Evolutionary conservation across 2,888 invertebrate genomes (phyloP).

Genomic region (Aquatica leii): DNA sequence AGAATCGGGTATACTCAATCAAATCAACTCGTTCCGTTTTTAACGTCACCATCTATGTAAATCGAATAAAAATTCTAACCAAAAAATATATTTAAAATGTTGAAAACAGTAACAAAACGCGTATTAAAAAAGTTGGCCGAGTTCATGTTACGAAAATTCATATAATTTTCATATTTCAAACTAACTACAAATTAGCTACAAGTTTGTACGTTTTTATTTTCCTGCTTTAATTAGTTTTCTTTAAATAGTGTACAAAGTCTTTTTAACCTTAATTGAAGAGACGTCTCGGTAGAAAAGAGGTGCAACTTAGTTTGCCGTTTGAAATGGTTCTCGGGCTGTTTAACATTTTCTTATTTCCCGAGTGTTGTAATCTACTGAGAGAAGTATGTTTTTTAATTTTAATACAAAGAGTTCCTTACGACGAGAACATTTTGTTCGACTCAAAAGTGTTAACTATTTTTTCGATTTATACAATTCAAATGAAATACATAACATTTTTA

Average conservation of each 20-base stretch:
- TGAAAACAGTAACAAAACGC: too few relatives aligned
- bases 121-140: too few relatives aligned
- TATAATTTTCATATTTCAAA: too few relatives aligned
- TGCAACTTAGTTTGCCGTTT: slow-evolving; percentile 20
- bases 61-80: too few relatives aligned
- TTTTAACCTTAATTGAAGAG: slow-evolving; percentile 31
- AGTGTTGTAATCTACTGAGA: slow-evolving; percentile 34
- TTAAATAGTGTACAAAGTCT: slow-evolving; percentile 28
- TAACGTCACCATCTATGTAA: too few relatives aligned
- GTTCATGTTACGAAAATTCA: too few relatives aligned
- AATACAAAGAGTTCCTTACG: slow-evolving; percentile 29
- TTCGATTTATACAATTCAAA: too few relatives aligned
- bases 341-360: slow-evolving; percentile 38
- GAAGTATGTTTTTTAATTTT: slow-evolving; percentile 34
- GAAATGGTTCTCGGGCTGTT: slow-evolving; percentile 32
- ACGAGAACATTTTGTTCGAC: slow-evolving; percentile 9
- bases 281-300: slow-evolving; percentile 25
- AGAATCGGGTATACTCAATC: neutral
- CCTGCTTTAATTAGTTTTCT: slow-evolving; percentile 24
- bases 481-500: too few relatives aligned
- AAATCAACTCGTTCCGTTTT: too few relatives aligned
- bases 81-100: too few relatives aligned
- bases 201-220: slow-evolving; percentile 11
- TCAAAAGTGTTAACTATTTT: slow-evolving; percentile 2
- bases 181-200: too few relatives aligned